These are phyloP conservation scores for Cinclus cinclus DNA, from an alignment of 2,113 vertebrate genomes.

Conservation along the genomic window DNA sequence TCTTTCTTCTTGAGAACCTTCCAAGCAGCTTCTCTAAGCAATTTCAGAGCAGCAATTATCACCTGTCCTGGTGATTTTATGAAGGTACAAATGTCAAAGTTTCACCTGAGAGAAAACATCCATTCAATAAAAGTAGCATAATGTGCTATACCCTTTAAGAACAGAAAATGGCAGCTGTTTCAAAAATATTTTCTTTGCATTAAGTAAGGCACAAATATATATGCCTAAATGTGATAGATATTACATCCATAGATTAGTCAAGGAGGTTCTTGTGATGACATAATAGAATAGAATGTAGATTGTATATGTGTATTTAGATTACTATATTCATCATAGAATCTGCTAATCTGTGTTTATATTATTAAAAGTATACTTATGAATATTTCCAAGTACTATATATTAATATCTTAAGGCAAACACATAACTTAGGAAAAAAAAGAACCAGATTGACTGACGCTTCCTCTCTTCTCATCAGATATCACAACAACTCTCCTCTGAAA, in stretches of 20 bases:
- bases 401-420: neutral
- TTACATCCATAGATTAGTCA: neutral
- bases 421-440: neutral
- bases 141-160: neutral
- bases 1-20: constrained; percentile 8
- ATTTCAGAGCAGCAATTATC: constrained; percentile 31
- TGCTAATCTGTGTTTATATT: neutral
- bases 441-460: neutral
- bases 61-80: constrained; percentile 8
- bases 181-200: neutral
- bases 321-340: neutral
- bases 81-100: neutral
- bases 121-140: neutral
- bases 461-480: neutral
- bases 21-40: constrained; percentile 11
- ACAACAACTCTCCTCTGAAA: neutral
- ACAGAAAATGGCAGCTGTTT: neutral
- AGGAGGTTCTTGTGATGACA: neutral
- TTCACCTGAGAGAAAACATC: neutral
- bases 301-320: neutral
- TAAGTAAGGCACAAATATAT: neutral
- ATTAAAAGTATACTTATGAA: neutral
- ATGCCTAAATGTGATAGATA: neutral
- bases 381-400: neutral
- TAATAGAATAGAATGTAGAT: neutral